Evolutionary conservation across 2,888 invertebrate species (phyloP), one percentile per base, ranked within the genome.

Genomic region (Ectemnius lituratus): DNA sequence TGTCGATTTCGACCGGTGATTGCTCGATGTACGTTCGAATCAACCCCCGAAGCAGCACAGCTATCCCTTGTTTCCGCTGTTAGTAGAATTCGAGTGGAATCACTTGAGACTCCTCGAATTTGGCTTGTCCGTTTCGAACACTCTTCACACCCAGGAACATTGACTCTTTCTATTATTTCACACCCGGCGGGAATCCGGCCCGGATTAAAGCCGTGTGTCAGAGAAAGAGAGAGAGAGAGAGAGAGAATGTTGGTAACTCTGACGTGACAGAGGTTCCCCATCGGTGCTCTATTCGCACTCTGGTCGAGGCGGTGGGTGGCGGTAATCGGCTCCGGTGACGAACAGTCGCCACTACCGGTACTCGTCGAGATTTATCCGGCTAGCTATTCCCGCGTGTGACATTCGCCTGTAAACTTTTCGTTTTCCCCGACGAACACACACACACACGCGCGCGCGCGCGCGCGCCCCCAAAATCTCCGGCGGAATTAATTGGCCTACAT

Each of bases 401-500:
- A 84, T 80, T 83, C 75, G 78, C 70, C 70, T 76, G 71, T 37
- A 37, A 37, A 37, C 75, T 72, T 82, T 82, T 82, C 84, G 75
- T 84, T 86, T 85, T 82, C 82, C 86, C 73, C 37, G 37, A 6
- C 8, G 28, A 8, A 37, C 8, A 2, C 28, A 67, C 65, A 70
- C 78, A 3, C 23, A 3, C 23, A 37, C 8, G 8, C 28, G 69
- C 65, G 71, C 78, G 23, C 23, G 23, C 23, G 23, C 23, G 23
- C 28, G 69, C 65, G 71, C 78, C 70, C 79, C 78, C 76, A 83
- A 83, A 82, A 80, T 79, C 79, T 77, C 37, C 8, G 77, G 76
- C 79, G 78, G 80, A 82, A 85, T 85, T 85, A 85, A 85, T 85
- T 85, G 85, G 86, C 86, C 86, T 79, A 85, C 74, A 85, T 85